A percentile compares a stretch with the other conserved stretches of the same genome.
These are phyloP conservation scores for Silurus meridionalis DNA, from an alignment of 2,113 vertebrate species.

Conservation along the genomic window DNA sequence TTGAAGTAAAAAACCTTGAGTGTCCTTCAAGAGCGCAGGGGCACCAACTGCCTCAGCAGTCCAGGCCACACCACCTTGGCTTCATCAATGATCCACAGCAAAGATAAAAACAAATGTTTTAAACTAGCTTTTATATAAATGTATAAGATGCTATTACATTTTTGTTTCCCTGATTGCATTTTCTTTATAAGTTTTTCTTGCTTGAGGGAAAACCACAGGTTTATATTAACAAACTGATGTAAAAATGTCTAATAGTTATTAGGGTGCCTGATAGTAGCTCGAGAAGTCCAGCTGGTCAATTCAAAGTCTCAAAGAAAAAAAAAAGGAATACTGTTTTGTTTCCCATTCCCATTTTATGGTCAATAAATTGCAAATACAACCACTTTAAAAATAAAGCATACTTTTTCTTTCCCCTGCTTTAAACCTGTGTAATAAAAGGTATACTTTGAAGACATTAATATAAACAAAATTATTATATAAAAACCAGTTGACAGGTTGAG, in stretches of 20 bases:
- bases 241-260: not conserved
- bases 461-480: slow-evolving; percentile 34
- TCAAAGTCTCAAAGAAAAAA: not conserved
- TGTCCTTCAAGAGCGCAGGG: too few species aligned
- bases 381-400: slow-evolving; percentile 38
- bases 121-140: too few species aligned
- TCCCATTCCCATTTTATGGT: slow-evolving; percentile 33
- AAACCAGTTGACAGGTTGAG: slow-evolving; percentile 25
- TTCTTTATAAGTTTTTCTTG: not conserved
- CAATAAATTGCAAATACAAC: slow-evolving; percentile 38
- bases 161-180: not conserved
- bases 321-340: not conserved
- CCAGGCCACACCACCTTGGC: too few species aligned
- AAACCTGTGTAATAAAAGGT: slow-evolving; percentile 62
- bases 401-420: slow-evolving; percentile 14
- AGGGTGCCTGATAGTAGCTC: not conserved
- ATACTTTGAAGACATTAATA: slow-evolving; percentile 47
- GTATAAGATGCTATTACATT: too few species aligned
- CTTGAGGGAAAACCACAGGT: not conserved
- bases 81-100: too few species aligned
- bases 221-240: not conserved
- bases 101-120: too few species aligned
- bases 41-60: too few species aligned
- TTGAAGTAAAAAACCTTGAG: too few species aligned
- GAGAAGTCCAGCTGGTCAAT: not conserved